Conservation (phyloP, 2,888 invertebrate genomes). For the Ormyrus pomaceus region DNA sequence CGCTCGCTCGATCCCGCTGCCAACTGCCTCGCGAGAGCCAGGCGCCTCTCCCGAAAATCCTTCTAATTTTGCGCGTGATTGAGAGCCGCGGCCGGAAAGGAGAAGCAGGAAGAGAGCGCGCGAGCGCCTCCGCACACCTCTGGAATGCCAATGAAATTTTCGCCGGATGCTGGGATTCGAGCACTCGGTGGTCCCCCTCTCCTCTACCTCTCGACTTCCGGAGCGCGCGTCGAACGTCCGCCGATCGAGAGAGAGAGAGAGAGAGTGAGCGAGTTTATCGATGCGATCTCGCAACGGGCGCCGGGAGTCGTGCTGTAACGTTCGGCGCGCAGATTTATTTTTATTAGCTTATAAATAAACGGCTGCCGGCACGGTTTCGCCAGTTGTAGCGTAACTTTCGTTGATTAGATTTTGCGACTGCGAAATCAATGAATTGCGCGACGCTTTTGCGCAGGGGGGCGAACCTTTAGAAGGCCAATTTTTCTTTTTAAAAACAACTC, state of each 20-base stretch:
- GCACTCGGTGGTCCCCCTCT: too few relatives aligned
- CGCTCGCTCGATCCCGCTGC: constrained; percentile 14
- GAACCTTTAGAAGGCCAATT: too few relatives aligned
- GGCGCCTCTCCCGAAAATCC: constrained; percentile 21
- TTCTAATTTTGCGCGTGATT: constrained; percentile 47
- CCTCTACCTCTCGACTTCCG: too few relatives aligned
- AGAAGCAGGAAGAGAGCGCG: background rate
- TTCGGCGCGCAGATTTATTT: constrained; percentile 41
- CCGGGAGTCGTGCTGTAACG: background rate
- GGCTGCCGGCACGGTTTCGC: constrained; percentile 6
- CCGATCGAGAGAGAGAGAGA: too few relatives aligned
- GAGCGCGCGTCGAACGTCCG: too few relatives aligned
- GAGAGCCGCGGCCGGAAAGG: background rate
- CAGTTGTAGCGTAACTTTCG: background rate
- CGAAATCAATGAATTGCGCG: too few relatives aligned
- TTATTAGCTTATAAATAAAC: constrained; percentile 51
- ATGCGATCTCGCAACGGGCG: too few relatives aligned
- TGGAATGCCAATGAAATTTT: background rate
- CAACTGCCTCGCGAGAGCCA: constrained; percentile 35
- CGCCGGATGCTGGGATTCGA: background rate
- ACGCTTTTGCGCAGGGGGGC: too few relatives aligned
- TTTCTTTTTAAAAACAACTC: too few relatives aligned
- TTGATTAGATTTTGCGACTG: background rate
- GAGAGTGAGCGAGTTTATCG: too few relatives aligned
- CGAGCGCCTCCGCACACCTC: background rate